Base-by-base conservation (phyloP, 2,113 vertebrate species). In the Columba livia region DNA sequence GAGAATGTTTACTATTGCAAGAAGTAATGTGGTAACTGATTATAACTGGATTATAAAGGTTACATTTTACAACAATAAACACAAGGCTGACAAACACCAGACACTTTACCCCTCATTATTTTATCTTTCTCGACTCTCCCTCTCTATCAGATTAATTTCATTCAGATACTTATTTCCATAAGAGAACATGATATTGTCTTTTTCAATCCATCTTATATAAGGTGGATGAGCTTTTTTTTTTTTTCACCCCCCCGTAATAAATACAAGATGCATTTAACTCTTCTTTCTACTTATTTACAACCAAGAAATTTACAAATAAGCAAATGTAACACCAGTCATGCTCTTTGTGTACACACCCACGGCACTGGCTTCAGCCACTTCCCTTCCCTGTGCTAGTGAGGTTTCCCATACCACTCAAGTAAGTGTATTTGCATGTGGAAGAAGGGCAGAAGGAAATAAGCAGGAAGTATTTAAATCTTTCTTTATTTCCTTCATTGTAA, bases 41-140 rank as follows among this genome's bases (percentile, higher is more conserved):
- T 92, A 67, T 62, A 94, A 90, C 94, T 94, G 94, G 62, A 85
- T 85, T 61, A 42, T n/a, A 95, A 91, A 96, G 11, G 40, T 92
- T 91, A 90, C 56, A 92, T 94, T 96, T 97, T 77, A 56, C 32
- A 83, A 44, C 31, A 91, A 71, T 81, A 94, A 92, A 54, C 61
- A 61, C 19, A 89, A 88, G 19, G 13, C 67, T 74, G 40, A 79
- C 31, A 80, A 82, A 77, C 40, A 90, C 62, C 70, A 77, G 36
- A 29, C 9, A 87, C 36, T 89, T 57, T 64, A 64, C 19, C 1
- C 24, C 57, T 92, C 69, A 48, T 93, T 71, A 65, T 83, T 87
- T 85, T 88, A n/a, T 80, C 19, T 69, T 89, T 79, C 19, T 15
- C 79, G 32, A 38, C 31, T 10, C 23, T 93, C 51, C 16, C 23